Evolutionary conservation across 2,888 invertebrate genomes (phyloP), one percentile per base, ranked within the genome.

Genomic region (Poecilus cupreus): DNA sequence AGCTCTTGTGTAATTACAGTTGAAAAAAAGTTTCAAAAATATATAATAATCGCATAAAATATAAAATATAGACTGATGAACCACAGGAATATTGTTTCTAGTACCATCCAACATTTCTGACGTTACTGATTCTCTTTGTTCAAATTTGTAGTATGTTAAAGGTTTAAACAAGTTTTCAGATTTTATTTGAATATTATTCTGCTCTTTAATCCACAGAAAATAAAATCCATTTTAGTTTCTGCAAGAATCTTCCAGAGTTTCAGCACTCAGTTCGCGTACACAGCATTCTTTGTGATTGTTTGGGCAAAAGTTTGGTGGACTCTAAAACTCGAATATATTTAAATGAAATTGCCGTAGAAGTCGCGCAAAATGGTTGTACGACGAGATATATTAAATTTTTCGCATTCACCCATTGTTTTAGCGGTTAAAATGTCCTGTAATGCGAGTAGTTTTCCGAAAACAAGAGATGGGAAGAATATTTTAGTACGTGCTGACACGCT

Each of bases 331-430:
- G 60, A 24, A 60, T 60, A 60, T 60, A 60, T 60, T 60, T 60
- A 60, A 60, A 60, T 60, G 60, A 60, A 60, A 60, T 60, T 60
- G 60, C 60, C 26, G 60, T 26, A 26, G 26, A n/a, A 10, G 60
- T 26, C 13, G n/a, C 4, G 22, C 11, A 54, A 54, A 22, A 54
- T 54, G 22, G 24, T 11, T 60, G 60, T 60, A 60, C 60, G 26
- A 60, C 60, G 22, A 26, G 60, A 26, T 24, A 60, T 60, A 60
- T 60, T 60, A 60, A 60, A 60, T 60, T 60, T 60, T 60, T 60
- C 60, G 26, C 60, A 60, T 60, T 60, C 26, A 22, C 26, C 13
- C 60, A 26, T 60, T 60, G 60, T 43, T 60, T n/a, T 57, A 32
- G 60, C 26, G 10, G 60, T 26, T 26, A n/a, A n/a, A 22, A 60